Evolutionary conservation across 2,797 vertebrate genomes (phyloP).

Genomic region (Garrulus glandarius): DNA sequence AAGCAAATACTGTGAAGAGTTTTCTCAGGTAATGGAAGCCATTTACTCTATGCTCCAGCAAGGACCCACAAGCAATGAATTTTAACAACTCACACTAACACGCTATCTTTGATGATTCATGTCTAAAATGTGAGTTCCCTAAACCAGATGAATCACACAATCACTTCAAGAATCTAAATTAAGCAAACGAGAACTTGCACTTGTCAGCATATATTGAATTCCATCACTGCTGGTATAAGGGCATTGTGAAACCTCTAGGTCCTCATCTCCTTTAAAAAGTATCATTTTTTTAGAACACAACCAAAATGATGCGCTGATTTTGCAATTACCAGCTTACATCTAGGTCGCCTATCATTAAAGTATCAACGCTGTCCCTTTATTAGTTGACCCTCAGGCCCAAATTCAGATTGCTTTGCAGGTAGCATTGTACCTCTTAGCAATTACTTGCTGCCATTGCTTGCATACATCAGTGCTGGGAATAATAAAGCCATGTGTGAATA

Average conservation of each 20-base stretch:
- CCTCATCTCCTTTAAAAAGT: not conserved
- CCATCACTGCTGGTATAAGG: not conserved
- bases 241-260: not conserved
- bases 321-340: not conserved
- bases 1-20: not conserved
- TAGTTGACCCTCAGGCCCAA: not conserved
- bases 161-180: not conserved
- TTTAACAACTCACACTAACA: not conserved
- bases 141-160: not conserved
- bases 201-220: not conserved
- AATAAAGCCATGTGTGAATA: not conserved
- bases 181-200: not conserved
- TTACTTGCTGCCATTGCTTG: not conserved
- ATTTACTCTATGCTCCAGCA: not conserved
- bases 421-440: not conserved
- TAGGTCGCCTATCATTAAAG: not conserved
- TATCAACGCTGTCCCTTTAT: not conserved
- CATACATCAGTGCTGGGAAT: not conserved
- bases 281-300: not conserved
- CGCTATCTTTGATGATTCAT: not conserved
- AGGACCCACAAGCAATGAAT: not conserved
- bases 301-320: not conserved
- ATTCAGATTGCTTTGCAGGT: not conserved
- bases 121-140: not conserved
- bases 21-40: not conserved